Evolutionary conservation across 1,140 invertebrate genomes (phyloP).

Genomic region (Megathymus violae): DNA sequence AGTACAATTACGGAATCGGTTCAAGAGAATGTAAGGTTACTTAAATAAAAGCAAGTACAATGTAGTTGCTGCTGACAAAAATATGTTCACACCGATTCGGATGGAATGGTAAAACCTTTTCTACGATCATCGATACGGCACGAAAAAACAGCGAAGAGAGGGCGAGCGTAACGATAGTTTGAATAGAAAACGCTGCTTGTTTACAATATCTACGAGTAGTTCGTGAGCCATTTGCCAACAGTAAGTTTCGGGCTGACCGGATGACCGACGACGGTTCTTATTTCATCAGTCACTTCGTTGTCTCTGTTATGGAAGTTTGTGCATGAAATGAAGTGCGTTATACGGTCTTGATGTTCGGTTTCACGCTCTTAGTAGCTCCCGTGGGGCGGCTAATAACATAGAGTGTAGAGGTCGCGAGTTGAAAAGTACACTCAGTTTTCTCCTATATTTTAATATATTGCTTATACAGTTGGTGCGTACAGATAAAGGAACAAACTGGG

Average conservation of each 20-base stretch:
- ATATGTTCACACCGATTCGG: slow-evolving; percentile 44
- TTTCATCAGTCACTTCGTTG: slow-evolving; percentile 50
- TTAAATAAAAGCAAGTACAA: too few species aligned
- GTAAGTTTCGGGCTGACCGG: slow-evolving; percentile 30
- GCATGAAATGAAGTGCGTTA: slow-evolving; percentile 73
- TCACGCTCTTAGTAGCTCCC: slow-evolving; percentile 63
- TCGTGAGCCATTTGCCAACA: slow-evolving; percentile 55
- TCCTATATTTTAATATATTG: too few species aligned
- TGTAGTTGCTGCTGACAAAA: neutral
- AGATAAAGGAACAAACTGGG: too few species aligned
- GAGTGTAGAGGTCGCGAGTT: slow-evolving; percentile 51
- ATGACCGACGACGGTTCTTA: slow-evolving; percentile 49
- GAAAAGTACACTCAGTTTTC: too few species aligned
- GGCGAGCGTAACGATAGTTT: slow-evolving; percentile 70
- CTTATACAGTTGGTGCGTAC: too few species aligned
- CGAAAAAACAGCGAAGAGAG: slow-evolving; percentile 54
- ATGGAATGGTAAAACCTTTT: slow-evolving; percentile 57
- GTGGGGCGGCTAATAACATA: slow-evolving; percentile 55
- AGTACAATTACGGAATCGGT: too few species aligned
- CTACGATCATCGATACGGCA: slow-evolving; percentile 59
- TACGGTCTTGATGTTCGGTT: slow-evolving; percentile 72
- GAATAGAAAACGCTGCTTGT: slow-evolving; percentile 68
- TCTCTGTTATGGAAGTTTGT: slow-evolving; percentile 66
- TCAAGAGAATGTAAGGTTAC: too few species aligned
- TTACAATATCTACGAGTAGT: slow-evolving; percentile 71